These are phyloP conservation scores for Mellivora capensis DNA, from an alignment of 2,113 vertebrate genomes.

Conservation along the genomic window DNA sequence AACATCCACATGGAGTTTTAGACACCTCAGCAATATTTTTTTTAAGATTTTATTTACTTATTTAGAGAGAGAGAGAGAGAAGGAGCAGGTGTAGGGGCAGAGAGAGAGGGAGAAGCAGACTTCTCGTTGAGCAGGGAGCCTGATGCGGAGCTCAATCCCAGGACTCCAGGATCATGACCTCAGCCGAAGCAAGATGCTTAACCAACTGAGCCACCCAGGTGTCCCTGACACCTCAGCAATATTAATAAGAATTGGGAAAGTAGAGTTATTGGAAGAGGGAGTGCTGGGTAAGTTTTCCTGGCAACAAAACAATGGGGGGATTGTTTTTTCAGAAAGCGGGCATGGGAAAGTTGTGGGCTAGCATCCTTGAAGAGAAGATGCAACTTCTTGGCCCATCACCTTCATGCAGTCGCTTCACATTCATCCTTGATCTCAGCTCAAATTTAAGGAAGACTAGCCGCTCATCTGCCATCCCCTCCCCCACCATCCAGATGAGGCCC, in stretches of 20 bases:
- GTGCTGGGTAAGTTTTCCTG: background rate
- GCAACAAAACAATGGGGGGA: background rate
- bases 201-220: too few relatives aligned
- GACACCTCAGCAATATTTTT: background rate
- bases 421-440: background rate
- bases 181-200: too few relatives aligned
- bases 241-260: background rate
- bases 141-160: too few relatives aligned
- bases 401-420: background rate
- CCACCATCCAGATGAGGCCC: background rate
- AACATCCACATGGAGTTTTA: background rate
- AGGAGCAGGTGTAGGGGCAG: too few relatives aligned
- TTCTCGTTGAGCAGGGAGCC: too few relatives aligned
- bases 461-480: rapidly evolving
- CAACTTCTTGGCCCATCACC: background rate
- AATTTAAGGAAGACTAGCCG: background rate
- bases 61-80: too few relatives aligned
- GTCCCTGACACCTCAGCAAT: background rate
- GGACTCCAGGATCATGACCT: too few relatives aligned
- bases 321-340: background rate
- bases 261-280: background rate
- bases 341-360: background rate
- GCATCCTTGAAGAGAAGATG: background rate
- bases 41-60: too few relatives aligned
- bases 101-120: too few relatives aligned